Evolutionary conservation across 2,797 vertebrate species (phyloP).

Genomic region (Poecile montanus): DNA sequence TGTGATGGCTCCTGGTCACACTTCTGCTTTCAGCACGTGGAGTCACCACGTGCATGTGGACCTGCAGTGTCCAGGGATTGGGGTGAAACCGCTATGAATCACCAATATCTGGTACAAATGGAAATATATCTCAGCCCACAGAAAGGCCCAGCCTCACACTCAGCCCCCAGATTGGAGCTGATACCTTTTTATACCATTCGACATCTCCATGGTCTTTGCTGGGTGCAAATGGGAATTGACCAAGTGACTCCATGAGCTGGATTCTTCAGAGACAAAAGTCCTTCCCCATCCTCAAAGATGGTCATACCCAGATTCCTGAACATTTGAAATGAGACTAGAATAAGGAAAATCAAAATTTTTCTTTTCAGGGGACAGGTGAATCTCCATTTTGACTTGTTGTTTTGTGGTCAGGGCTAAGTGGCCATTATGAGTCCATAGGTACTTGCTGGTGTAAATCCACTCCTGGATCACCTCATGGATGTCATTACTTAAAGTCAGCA

Average conservation of each 20-base stretch:
- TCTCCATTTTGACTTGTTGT: not conserved
- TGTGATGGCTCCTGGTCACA: not conserved
- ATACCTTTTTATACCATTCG: not conserved
- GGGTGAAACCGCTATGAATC: not conserved
- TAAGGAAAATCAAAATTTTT: not conserved
- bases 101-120: not conserved
- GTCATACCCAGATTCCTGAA: not conserved
- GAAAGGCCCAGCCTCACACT: not conserved
- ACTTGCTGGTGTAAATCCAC: not conserved
- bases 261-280: not conserved
- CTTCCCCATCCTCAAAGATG: not conserved
- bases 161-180: not conserved
- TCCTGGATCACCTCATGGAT: not conserved
- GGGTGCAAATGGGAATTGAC: not conserved
- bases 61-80: not conserved
- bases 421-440: not conserved
- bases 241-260: accelerated
- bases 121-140: not conserved
- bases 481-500: not conserved
- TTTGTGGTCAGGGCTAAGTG: not conserved
- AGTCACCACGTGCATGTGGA: not conserved
- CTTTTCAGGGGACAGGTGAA: not conserved
- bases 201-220: not conserved
- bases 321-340: not conserved
- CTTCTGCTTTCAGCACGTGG: not conserved